Percentiles rank a stretch among this genome's conserved stretches.
phyloP scores from a whole-genome alignment of 2,113 vertebrate species.

The Agelaius tricolor region DNA sequence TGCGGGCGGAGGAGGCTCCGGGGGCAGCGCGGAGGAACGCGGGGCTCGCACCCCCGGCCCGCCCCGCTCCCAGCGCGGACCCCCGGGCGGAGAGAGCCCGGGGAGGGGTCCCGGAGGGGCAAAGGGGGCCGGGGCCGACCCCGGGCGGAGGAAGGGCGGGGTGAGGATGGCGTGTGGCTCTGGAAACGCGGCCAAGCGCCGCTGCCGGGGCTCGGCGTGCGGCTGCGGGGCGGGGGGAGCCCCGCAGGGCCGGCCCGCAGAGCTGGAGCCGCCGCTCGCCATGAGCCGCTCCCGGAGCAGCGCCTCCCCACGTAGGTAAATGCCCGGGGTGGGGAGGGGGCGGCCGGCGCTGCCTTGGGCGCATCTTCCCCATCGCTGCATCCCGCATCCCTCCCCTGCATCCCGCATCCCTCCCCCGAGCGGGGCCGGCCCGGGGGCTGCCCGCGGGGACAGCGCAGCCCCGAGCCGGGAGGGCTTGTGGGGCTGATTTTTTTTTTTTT shows the following conservation, averaged over 20 bases:
- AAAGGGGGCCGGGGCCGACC: not conserved
- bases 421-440: not conserved
- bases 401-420: not conserved
- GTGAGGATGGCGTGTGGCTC: not conserved
- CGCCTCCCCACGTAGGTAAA: constrained; percentile 49
- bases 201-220: not conserved
- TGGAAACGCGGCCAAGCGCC: constrained; percentile 1
- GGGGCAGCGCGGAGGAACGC: not conserved
- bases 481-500: not conserved
- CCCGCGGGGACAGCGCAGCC: not conserved
- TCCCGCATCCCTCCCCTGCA: constrained; percentile 17
- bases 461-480: not conserved
- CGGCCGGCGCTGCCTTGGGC: not conserved
- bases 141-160: not conserved
- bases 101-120: constrained; percentile 38
- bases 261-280: not conserved
- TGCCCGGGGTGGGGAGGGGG: not conserved
- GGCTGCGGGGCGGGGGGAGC: not conserved
- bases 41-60: too few species aligned
- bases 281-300: constrained; percentile 30
- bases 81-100: not conserved
- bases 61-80: not conserved
- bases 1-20: not conserved
- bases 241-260: constrained; percentile 28
- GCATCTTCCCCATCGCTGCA: not conserved